Percentiles rank a stretch among this genome's conserved stretches.
Evolutionary conservation across 37 sponge, comb jelly and placozoan species (phyloP).

Genomic region (Chondrosia reniformis): DNA sequence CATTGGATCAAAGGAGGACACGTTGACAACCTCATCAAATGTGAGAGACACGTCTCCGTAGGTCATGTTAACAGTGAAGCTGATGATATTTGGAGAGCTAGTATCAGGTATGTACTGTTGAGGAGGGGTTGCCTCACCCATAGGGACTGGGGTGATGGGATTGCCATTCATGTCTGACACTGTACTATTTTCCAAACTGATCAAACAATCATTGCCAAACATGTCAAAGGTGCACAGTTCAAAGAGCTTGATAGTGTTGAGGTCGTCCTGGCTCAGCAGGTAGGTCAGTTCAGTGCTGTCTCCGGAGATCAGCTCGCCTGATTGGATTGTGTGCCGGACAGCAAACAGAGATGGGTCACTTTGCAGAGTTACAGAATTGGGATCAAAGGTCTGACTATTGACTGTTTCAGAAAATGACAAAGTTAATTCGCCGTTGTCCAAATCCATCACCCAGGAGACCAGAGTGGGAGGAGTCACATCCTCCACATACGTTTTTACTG

Average conservation of each 20-base stretch:
- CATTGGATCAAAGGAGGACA: slow-evolving; percentile 58
- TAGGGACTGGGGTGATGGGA: slow-evolving; percentile 22
- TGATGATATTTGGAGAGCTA: slow-evolving; percentile 56
- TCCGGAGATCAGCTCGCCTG: slow-evolving; percentile 33
- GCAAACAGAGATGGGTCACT: slow-evolving; percentile 8
- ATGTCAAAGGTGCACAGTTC: slow-evolving; percentile 54
- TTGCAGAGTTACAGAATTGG: slow-evolving; percentile 24
- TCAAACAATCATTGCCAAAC: slow-evolving; percentile 69
- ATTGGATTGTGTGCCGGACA: neutral
- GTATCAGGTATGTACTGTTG: slow-evolving; percentile 51
- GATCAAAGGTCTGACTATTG: slow-evolving; percentile 46
- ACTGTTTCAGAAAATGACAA: slow-evolving; percentile 84
- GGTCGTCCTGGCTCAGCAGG: slow-evolving; percentile 40
- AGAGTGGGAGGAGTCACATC: slow-evolving; percentile 69
- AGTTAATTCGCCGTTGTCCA: slow-evolving; percentile 63
- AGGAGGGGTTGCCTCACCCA: slow-evolving; percentile 26
- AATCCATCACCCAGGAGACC: slow-evolving; percentile 52
- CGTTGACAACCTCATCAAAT: slow-evolving; percentile 79
- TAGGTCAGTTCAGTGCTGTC: slow-evolving; percentile 61
- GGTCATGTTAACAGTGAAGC: slow-evolving; percentile 77
- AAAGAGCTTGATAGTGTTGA: slow-evolving; percentile 72
- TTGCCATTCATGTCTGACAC: slow-evolving; percentile 64
- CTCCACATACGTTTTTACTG: slow-evolving; percentile 21
- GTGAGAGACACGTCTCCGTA: slow-evolving; percentile 55
- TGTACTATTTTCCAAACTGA: slow-evolving; percentile 41